These are phyloP conservation scores for Danio albolineatus DNA, from an alignment of 2,797 vertebrate genomes.

Conservation along the genomic window DNA sequence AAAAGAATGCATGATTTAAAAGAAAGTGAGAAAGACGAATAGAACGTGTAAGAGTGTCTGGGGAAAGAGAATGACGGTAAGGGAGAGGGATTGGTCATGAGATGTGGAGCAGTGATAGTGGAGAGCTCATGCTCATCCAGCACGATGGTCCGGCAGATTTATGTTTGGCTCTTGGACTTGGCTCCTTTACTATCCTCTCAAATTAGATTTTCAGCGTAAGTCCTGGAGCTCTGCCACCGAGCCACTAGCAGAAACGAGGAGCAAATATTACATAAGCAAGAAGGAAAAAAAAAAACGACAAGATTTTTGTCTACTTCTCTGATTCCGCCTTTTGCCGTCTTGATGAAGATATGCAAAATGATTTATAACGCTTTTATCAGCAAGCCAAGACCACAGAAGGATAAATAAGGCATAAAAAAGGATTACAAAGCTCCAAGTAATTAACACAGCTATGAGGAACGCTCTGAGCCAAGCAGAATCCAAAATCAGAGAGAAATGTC, in stretches of 20 bases:
- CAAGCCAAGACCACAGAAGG: conserved; percentile 58
- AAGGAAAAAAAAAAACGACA: conserved; percentile 54
- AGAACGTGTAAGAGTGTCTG: not conserved
- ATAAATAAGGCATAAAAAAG: conserved; percentile 68
- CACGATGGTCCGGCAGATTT: conserved; percentile 61
- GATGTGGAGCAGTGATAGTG: conserved; percentile 53
- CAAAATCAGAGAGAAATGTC: conserved; percentile 61
- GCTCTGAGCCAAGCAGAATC: conserved; percentile 58
- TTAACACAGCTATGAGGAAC: conserved; percentile 53
- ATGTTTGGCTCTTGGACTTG: conserved; percentile 63
- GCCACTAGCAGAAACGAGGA: conserved; percentile 64
- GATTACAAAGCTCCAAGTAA: conserved; percentile 61
- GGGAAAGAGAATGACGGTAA: conserved; percentile 4
- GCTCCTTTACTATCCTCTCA: conserved; percentile 61
- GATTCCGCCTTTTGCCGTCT: conserved; percentile 48
- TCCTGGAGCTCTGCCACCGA: conserved; percentile 64
- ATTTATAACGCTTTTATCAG: conserved; percentile 66
- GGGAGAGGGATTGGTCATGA: conserved; percentile 50
- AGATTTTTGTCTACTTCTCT: conserved; percentile 47
- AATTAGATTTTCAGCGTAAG: conserved; percentile 64
- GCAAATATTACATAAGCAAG: conserved; percentile 62
- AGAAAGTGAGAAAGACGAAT: not conserved
- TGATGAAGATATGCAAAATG: conserved; percentile 66
- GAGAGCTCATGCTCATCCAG: conserved; percentile 57
- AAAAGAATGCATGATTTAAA: not conserved